Evolutionary conservation across 2,113 vertebrate species (phyloP).

Genomic region (Poicephalus gulielmi): DNA sequence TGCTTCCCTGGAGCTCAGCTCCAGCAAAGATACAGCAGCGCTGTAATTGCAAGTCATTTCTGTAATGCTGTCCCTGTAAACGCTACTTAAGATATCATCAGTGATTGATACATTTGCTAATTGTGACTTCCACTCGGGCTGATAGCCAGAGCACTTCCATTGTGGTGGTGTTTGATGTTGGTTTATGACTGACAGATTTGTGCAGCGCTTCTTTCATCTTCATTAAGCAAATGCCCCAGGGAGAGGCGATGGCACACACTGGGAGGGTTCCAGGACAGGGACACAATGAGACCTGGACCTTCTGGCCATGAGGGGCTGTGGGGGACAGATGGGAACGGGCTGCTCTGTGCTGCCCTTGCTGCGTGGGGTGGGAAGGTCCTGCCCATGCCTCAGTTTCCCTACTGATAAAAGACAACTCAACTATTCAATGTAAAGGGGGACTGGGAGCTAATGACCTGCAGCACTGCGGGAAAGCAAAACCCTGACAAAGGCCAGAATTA

Average conservation of each 20-base stretch:
- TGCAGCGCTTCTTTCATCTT: neutral
- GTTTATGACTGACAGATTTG: neutral
- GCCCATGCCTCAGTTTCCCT: neutral
- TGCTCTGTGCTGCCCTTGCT: neutral
- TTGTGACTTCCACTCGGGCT: constrained; percentile 11
- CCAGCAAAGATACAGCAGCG: neutral
- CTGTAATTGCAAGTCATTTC: neutral
- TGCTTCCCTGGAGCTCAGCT: neutral
- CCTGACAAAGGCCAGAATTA: neutral
- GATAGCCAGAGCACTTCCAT: neutral
- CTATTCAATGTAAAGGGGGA: rapidly evolving
- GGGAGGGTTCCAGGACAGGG: neutral
- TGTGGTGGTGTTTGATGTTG: neutral
- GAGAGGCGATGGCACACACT: neutral
- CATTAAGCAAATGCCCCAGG: neutral
- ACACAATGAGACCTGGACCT: rapidly evolving
- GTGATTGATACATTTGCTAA: constrained; percentile 59
- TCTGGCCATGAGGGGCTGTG: rapidly evolving
- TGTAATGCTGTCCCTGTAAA: neutral
- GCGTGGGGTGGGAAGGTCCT: neutral
- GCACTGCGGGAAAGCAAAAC: neutral
- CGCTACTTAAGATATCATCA: neutral
- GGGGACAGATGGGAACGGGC: neutral
- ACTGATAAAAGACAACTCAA: neutral
- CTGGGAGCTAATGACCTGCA: neutral